Base-by-base conservation (phyloP, 2,113 vertebrate species). In the Lophius piscatorius region DNA sequence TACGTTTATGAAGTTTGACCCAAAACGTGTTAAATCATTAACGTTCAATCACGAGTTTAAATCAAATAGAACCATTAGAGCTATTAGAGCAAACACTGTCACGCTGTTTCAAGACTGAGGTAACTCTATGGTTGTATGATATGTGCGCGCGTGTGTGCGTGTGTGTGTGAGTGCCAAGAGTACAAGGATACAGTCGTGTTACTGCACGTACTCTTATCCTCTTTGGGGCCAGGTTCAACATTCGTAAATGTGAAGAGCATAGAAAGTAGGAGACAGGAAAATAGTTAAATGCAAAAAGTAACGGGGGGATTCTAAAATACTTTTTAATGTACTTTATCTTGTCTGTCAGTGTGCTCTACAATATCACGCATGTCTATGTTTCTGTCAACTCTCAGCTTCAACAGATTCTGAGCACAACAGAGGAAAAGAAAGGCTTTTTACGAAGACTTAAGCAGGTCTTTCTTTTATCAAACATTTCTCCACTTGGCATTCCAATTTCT, bases 1-100 rank as follows among this genome's bases (percentile, higher is more conserved):
- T 0, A 6, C 29, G 3, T 44, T 4, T 24, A 23, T 42, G 11
- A 31, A 17, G 33, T 59, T 48, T 6, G 28, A 24, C 46, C 29
- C 17, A 49, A 75, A 69, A 42, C 36, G 39, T 17, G 16, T 61
- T 68, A 51, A 76, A 68, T 65, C 56, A 67, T 59, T 70, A 60
- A 70, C 9, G 0, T 50, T 40, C 40, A 18, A 54, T 78, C 62
- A 74, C 57, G 38, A 67, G 6, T 67, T 68, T 39, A 74, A 81
- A 77, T 74, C 40, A 52, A 83, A 73, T 67, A 26, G 39, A 72
- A 22, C 38, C 57, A 52, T 59, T 63, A 35, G 10, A 46, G 29
- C 23, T 36, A 28, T 74, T 35, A 64, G 5, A 11, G 34, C 18
- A 70, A 78, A 69, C 41, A 62, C n/a, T 6, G 44, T 65, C 65